Evolutionary conservation across 2,797 vertebrate genomes (phyloP), one percentile per base, ranked within the genome.

Genomic region (Sciaenops ocellatus): DNA sequence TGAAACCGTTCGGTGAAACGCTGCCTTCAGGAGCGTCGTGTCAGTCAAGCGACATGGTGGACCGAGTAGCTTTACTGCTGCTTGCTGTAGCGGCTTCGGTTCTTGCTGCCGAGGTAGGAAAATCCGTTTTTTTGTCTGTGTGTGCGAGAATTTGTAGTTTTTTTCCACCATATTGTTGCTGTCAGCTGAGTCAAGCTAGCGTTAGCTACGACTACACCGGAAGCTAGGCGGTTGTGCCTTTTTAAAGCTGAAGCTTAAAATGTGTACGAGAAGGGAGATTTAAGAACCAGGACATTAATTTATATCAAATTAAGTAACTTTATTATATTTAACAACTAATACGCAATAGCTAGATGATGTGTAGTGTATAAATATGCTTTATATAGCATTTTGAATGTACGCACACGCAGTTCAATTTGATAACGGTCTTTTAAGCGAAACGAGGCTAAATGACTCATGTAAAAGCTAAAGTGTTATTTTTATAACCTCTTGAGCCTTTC

Each of bases 41-140:
- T 79, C 81, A 24, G 75, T 41, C 26, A 69, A 76, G 42, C 86
- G 76, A 83, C 82, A 96, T 96, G 96, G 89, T 80, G 86, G 92
- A 93, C 51, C 88, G 90, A 82, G 87, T 89, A 28, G 84, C 88
- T 85, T 79, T 94, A 46, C 63, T 95, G 79, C 86, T 96, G 76
- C 80, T 96, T 79, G 83, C 89, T 59, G 42, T 87, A 13, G 89
- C 73, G 78, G 88, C 89, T 30, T 89, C 92, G 72, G 86, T 90
- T 72, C 78, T 91, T 73, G 89, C 94, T 10, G 84, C 84, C 18
- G 95, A 96, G 96, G 96, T 96, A 93, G 92, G 92, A 80, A 68
- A 76, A 48, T 4, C 3, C 0, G 13, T 8, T 30, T 20, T 85
- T 46, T 71, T 50, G 34, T 9, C 8, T 5, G 5, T 38, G 34